Evolutionary conservation across 2,797 vertebrate species (phyloP).

Genomic region (Poecilia picta): DNA sequence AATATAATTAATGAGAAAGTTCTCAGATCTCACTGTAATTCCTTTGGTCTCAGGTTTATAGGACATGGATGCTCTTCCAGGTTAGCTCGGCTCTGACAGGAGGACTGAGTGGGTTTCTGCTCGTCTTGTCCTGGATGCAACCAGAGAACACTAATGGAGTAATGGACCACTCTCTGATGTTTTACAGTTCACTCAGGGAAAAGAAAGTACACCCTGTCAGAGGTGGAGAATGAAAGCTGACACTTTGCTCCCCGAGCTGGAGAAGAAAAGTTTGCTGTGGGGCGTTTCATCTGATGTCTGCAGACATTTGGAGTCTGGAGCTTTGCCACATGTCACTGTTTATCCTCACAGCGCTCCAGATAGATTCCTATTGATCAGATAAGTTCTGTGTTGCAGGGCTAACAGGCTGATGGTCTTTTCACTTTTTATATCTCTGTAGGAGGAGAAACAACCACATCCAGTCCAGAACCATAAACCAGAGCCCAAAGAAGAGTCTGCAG

Average conservation of each 20-base stretch:
- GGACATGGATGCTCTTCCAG: too few relatives aligned
- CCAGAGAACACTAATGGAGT: not conserved
- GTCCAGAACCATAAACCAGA: constrained; percentile 37
- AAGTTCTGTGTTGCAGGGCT: not conserved
- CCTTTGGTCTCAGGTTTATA: too few relatives aligned
- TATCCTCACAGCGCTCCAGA: not conserved
- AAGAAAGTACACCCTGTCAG: not conserved
- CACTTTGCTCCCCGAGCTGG: not conserved
- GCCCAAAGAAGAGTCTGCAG: constrained; percentile 10
- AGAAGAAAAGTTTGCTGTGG: not conserved
- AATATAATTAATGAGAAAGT: too few relatives aligned
- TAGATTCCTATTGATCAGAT: not conserved
- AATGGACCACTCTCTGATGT: not conserved
- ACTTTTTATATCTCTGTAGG: not conserved
- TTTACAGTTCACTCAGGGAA: not conserved
- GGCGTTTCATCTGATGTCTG: not conserved
- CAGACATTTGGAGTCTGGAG: not conserved
- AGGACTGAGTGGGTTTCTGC: too few relatives aligned
- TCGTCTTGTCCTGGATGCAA: too few relatives aligned
- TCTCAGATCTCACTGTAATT: too few relatives aligned
- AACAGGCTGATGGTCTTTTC: not conserved
- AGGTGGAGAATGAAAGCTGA: not conserved
- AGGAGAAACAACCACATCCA: constrained; percentile 28
- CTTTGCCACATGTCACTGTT: not conserved
- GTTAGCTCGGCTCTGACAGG: too few relatives aligned